Evolutionary conservation across 2,113 vertebrate species (phyloP), one percentile per base, ranked within the genome.

Genomic region (Strix uralensis): DNA sequence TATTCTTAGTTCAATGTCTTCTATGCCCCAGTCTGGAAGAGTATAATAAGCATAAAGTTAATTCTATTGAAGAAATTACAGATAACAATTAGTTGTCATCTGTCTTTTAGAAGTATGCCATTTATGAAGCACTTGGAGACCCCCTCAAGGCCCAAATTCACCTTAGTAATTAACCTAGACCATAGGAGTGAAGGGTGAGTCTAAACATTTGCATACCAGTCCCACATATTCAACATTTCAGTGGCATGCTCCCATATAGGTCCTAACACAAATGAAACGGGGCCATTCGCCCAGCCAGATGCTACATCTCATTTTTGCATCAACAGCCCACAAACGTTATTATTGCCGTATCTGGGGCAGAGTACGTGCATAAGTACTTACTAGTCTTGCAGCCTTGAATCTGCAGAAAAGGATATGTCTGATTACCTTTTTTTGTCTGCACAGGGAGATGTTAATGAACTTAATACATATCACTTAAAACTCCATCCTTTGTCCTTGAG

Each of bases 101-200:
- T 57, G 13, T 26, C 7, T 54, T 23, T 34, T 58, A 85, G 26
- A 71, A 79, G 26, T 42, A n/a, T 13, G 15, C 2, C 13, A 25
- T 3, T 73, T n/a, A 40, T 14, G 4, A 72, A 73, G 30, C 16
- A 65, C 12, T 16, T 65, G 1, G 27, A 74, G 14, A 42, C 4
- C 4, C 7, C 7, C 20, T 29, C 29, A 69, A 72, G 5, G 19
- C 32, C 21, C 23, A 38, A 21, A 55, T 40, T 81, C 49, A 52
- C 21, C 19, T 52, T n/a, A n/a, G n/a, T 4, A 82, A 22, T 26
- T 87, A 38, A 40, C 7, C 2, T 1, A 67, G 13, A 2, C 25
- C 15, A 15, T 0, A 47, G 7, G 13, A 77, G 19, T 57, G 20
- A 67, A n/a, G 7, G 10, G 3, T 17, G 10, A 2, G 7, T 47